Evolutionary conservation across 2,888 invertebrate genomes (phyloP), one percentile per base, ranked within the genome.

Genomic region (Amphipoea lucens): DNA sequence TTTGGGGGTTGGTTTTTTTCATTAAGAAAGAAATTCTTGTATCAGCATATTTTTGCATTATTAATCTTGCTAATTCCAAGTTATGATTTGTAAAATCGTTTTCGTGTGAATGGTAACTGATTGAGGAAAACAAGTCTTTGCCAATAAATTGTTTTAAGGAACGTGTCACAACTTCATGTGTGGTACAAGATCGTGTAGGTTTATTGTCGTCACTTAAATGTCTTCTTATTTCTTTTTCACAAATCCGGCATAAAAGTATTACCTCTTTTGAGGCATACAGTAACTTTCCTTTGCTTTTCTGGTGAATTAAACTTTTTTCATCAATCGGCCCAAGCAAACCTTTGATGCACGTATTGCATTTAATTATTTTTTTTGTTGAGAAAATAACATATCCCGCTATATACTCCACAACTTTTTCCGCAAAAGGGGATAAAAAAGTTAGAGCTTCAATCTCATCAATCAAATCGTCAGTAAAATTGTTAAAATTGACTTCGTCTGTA

Each of bases 81-180:
- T 69, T 69, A 69, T 51, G 69, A 69, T 69, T 69, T 69, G 69
- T 69, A 69, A 51, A 69, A 69, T 69, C 51, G 2, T 69, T 69
- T 69, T 69, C 51, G 36, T 69, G 51, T 51, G 36, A 69, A 69
- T 69, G 48, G 20, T 48, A 68, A 68, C 68, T 48, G 29, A 68
- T 68, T 2, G 68, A 66, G 6, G 66, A 14, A 40, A 42, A 67
- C 40, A 66, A 66, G 5, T 66, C 65, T 66, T 66, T 23, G 65
- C 40, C 23, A 66, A 66, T 42, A 29, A 48, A 66, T 0, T 68
- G 0, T 48, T 68, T 48, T 48, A 68, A 48, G 4, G 29, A 40
- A 4, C 40, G 40, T 40, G 40, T 40, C 2, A 40, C 40, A 40
- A 40, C 40, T 40, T 40, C 4, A 0, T 6, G 67, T 45, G 67